Evolutionary conservation across 1,140 invertebrate genomes (phyloP), one percentile per base, ranked within the genome.

Genomic region (Copidosoma floridanum): DNA sequence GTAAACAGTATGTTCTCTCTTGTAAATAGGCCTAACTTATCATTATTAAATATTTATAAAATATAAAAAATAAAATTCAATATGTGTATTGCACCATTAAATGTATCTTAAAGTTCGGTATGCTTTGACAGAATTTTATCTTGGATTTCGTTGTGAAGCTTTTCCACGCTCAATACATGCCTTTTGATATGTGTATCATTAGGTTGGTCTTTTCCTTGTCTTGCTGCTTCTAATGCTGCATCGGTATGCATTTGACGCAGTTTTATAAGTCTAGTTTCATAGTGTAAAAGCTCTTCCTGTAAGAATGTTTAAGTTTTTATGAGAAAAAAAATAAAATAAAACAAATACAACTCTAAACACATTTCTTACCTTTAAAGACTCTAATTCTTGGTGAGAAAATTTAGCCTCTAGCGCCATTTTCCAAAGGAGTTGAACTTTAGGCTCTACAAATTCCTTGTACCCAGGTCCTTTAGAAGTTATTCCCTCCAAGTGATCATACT

Each of bases 351-450:
- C n/a, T n/a, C n/a, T n/a, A n/a, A n/a, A n/a, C n/a, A n/a, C n/a
- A n/a, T n/a, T 47, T 43, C 21, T 35, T 76, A 92, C 89, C 81
- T 89, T 90, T 40, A 97, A 82, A 3, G 93, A 94, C 61, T 87
- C 84, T 8, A 96, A 76, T 82, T 97, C 93, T 65, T 89, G 85
- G 5, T 84, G 76, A 38, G 87, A 87, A 74, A 97, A 96, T 74
- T 93, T 89, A 24, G 86, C 85, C 61, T 88, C 83, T 12, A 88
- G 70, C 1, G 93, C 94, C 43, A 92, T 79, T 65, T 85, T 85
- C 94, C 94, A 97, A 26, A 97, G 78, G 5, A 87, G 88, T 76
- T 93, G 88, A 2, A 96, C 93, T 81, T 93, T 92, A 0, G 90
- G 89, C 71, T 97, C 93, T 18, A 92, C 83, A 75, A 97, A 97